Base-by-base conservation (phyloP, 2,113 vertebrate species). In the Lycaon pictus region DNA sequence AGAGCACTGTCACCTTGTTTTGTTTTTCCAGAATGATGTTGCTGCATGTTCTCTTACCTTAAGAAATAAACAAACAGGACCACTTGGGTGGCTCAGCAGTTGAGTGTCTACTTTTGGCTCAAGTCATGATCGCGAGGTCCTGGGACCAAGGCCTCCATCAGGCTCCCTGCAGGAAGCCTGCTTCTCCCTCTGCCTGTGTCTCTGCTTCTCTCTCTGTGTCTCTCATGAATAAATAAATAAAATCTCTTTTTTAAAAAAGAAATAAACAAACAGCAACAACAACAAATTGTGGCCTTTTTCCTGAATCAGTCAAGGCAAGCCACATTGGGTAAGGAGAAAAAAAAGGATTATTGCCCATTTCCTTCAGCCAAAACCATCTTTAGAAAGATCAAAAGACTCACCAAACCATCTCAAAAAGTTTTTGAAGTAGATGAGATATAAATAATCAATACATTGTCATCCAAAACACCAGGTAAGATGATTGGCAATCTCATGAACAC, bases 401-500 rank as follows among this genome's bases (percentile, higher is more conserved):
- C 23, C 85, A 80, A 96, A 76, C 11, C 32, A 63, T 48, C n/a
- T 85, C n/a, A 93, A 81, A 74, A 51, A 48, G 29, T 37, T 74
- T 37, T 85, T 79, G 16, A 90, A 89, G 23, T 72, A 60, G 6
- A 77, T 29, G 13, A 37, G 7, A 67, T 55, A 37, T 65, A 71
- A 92, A 93, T 94, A 92, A 93, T 79, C 67, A 74, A 81, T 74
- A n/a, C 74, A 77, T 60, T 58, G 2, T 82, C 32, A 62, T 37
- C 5, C 37, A 89, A 69, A 89, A 25, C 10, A 35, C 16, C 53
- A n/a, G 62, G 58, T 13, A 56, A 53, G 20, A 56, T 16, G 43
- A 4, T 19, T 12, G 0, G 20, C 63, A 32, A 22, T 32, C 17
- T 35, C 35, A 17, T 32, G 25, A 82, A 9, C 5, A 11, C 5